phyloP scores from a whole-genome alignment of 2,888 invertebrate species.

The Apoderus coryli region DNA sequence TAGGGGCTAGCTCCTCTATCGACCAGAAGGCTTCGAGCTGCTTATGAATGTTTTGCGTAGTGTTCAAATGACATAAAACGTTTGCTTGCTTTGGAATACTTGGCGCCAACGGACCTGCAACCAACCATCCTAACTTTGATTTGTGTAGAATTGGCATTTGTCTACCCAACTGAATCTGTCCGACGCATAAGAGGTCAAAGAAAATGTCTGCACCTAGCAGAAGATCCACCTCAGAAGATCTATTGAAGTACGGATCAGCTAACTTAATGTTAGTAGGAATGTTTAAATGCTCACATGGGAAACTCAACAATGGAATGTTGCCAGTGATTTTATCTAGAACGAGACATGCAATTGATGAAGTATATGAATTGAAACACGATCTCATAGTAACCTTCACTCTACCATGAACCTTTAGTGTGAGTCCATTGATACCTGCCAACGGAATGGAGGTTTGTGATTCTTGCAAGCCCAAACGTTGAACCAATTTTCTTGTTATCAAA shows the following conservation, averaged over 20 bases:
- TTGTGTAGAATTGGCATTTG: too few species aligned
- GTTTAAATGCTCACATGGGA: conserved; percentile 4
- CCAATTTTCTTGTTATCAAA: conserved; percentile 11
- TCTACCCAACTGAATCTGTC: too few species aligned
- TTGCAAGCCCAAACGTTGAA: too few species aligned
- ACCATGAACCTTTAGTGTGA: conserved; percentile 1
- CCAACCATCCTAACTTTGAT: too few species aligned
- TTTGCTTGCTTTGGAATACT: too few species aligned
- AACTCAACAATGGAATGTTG: conserved; percentile 7
- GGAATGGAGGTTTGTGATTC: too few species aligned
- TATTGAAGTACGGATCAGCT: conserved; percentile 12
- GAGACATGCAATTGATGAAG: conserved; percentile 4
- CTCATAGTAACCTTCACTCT: conserved; percentile 2
- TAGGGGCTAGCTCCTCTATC: conserved; percentile 1
- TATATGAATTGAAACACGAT: conserved; percentile 5
- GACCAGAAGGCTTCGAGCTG: conserved; percentile 4
- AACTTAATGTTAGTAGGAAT: conserved; percentile 10
- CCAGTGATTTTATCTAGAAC: conserved; percentile 8
- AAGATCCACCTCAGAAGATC: conserved; percentile 6
- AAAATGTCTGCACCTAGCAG: too few species aligned
- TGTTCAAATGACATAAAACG: too few species aligned
- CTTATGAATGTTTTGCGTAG: too few species aligned
- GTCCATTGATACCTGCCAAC: too few species aligned
- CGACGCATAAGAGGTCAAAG: too few species aligned
- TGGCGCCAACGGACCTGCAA: too few species aligned